Evolutionary conservation across 2,797 vertebrate genomes (phyloP), one percentile per base, ranked within the genome.

Genomic region (Microcaecilia unicolor): DNA sequence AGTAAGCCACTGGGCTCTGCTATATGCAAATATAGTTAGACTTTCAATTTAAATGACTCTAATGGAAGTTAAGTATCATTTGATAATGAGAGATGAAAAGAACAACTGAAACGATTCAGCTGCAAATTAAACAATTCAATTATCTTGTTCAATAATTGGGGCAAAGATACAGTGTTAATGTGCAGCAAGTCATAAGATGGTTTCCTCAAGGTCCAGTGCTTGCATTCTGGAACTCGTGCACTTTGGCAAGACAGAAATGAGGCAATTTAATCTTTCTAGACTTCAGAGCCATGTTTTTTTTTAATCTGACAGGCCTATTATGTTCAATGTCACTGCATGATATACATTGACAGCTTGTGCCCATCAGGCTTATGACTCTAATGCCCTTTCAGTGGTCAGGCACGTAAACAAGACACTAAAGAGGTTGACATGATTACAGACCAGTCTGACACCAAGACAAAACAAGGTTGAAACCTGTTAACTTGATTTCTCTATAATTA

Each of bases 71-170:
- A 55, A 69, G 41, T 42, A 48, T 63, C 48, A 65, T 33, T 65
- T 25, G 22, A 21, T 59, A 71, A 49, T 35, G 41, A 65, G 15
- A 27, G 12, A 51, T 44, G 15, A 28, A 17, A 24, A 19, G 6
- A 46, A 4, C 22, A 42, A n/a, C 36, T 64, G 43, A 55, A 67
- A 67, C 21, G 57, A 55, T 31, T 28, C 49, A 65, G 28, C 18
- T 58, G 37, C 14, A 67, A 51, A 64, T 61, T 54, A 58, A 67
- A 37, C 31, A 58, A 48, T 60, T 58, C 40, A 58, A 47, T 72
- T 64, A 56, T 45, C 18, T 18, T 47, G 41, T 41, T 44, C 34
- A 66, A 31, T 43, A 53, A 6, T 34, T 61, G 30, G 16, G 27
- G 18, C 13, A 51, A n/a, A 55, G 26, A 52, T 11, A 31, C 61